Base-by-base conservation (phyloP, 1,140 invertebrate species). In the Caenorhabditis briggsae region DNA sequence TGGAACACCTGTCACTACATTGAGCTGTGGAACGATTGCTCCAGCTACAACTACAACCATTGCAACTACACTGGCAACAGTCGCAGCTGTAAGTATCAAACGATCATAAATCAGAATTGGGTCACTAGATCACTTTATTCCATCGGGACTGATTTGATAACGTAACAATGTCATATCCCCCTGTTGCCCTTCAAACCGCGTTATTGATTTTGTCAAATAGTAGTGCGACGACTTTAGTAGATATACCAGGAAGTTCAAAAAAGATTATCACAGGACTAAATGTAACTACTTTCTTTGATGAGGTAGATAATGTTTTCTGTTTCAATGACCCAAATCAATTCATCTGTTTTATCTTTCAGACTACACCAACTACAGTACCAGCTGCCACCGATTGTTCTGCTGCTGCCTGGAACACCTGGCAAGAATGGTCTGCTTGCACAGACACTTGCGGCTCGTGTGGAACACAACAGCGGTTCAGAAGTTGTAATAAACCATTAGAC, bases 381-480 rank as follows among this genome's bases (percentile, higher is more conserved):
- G 53, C 33, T 3, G 82, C 53, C 3, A 18, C 3, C 9, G 82
- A 58, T 8, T 83, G 82, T 43, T 56, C 53, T 1, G 16, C 23
- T 20, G 33, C 56, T n/a, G 20, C 83, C 5, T 84, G 83, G 83
- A 48, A 43, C 16, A 46, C 56, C 1, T 84, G 83, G 83, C 83
- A 64, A 25, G 83, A 64, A 65, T 84, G 83, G 83, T 65, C 83
- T 0, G 43, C 83, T 25, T 84, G 83, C 25, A 84, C 83, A 8
- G 83, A 84, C 20, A 84, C 83, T 18, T 84, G 83, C 50, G 83
- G 83, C 64, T 59, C 83, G 3, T 84, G 83, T 65, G 83, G 83
- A 84, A 84, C 58, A 16, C 59, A 33, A 50, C 41, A 48, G 9
- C 9, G 83, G 23, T 84, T 84, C 83, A 8, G 83, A 61, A 64